A percentile compares a stretch with the other conserved stretches of the same genome.
Conservation (phyloP, 1,140 invertebrate genomes). For the Heliconius hermathena region DNA sequence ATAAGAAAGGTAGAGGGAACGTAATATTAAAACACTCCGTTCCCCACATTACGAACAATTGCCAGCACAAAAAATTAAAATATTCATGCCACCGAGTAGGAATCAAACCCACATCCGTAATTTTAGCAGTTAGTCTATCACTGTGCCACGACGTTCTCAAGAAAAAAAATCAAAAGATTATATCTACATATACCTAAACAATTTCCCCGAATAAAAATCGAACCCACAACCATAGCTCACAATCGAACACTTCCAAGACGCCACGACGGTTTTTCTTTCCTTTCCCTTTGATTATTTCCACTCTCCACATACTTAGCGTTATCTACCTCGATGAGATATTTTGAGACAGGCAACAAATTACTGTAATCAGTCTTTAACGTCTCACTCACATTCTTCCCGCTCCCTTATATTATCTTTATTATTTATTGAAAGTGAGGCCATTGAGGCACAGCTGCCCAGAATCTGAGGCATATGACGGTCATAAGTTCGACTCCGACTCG, state of each 20-base stretch:
- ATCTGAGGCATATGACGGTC: no score
- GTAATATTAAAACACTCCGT: not conserved
- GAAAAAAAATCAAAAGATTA: no score
- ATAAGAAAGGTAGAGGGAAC: not conserved
- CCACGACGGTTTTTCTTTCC: not conserved
- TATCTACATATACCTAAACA: no score
- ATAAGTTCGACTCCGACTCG: no score
- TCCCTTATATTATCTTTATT: conserved; percentile 8
- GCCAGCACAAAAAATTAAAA: no score
- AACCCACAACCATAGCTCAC: not conserved
- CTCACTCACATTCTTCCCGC: not conserved
- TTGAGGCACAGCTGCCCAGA: not conserved
- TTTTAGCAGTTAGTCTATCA: no score
- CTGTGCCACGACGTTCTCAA: no score
- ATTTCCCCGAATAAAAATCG: not conserved
- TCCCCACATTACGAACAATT: not conserved
- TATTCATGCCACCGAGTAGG: no score
- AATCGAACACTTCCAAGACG: not conserved
- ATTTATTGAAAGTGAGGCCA: not conserved
- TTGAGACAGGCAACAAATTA: conserved; percentile 3
- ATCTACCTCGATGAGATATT: conserved; percentile 1
- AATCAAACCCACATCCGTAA: no score
- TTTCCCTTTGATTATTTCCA: not conserved
- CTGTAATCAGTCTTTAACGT: conserved; percentile 1
- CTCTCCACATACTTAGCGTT: conserved; percentile 1